Evolutionary conservation across 2,888 invertebrate species (phyloP).

Genomic region (Microctonus brassicae): DNA sequence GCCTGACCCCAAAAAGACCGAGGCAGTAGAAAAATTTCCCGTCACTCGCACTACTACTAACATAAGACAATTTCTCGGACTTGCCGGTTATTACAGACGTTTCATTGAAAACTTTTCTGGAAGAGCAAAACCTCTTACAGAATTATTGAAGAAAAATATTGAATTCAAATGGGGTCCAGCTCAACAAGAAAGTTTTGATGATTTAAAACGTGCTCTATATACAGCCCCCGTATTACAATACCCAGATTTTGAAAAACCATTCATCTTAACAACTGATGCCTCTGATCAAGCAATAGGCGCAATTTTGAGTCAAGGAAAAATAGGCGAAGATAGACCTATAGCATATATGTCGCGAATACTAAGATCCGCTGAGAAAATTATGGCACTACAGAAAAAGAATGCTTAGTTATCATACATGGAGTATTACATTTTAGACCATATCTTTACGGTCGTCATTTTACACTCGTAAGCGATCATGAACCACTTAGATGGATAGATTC

Average conservation of each 20-base stretch:
- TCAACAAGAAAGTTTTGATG: slow-evolving; percentile 28
- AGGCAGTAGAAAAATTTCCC: no score
- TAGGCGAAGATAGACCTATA: slow-evolving; percentile 30
- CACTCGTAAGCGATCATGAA: slow-evolving; percentile 32
- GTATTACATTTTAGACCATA: slow-evolving; percentile 32
- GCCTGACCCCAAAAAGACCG: slow-evolving; percentile 31
- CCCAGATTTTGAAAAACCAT: slow-evolving; percentile 36
- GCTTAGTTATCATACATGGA: slow-evolving; percentile 25
- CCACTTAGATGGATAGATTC: slow-evolving; percentile 33
- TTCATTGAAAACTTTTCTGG: slow-evolving; percentile 35
- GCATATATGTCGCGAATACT: slow-evolving; percentile 27
- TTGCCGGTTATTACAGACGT: no score
- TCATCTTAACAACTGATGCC: no score
- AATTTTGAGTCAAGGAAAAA: slow-evolving; percentile 28
- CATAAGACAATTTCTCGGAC: no score
- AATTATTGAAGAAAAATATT: slow-evolving; percentile 31
- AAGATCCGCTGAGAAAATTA: slow-evolving; percentile 28
- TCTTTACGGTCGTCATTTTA: slow-evolving; percentile 33
- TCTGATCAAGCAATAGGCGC: slow-evolving; percentile 33
- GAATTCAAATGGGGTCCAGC: slow-evolving; percentile 20
- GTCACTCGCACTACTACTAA: no score
- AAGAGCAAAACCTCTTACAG: slow-evolving; percentile 36
- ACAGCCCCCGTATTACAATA: slow-evolving; percentile 36
- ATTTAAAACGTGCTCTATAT: slow-evolving; percentile 31
- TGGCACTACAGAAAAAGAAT: slow-evolving; percentile 33